phyloP scores from a whole-genome alignment of 23 tunicate species.

The Phallusia fumigata region DNA sequence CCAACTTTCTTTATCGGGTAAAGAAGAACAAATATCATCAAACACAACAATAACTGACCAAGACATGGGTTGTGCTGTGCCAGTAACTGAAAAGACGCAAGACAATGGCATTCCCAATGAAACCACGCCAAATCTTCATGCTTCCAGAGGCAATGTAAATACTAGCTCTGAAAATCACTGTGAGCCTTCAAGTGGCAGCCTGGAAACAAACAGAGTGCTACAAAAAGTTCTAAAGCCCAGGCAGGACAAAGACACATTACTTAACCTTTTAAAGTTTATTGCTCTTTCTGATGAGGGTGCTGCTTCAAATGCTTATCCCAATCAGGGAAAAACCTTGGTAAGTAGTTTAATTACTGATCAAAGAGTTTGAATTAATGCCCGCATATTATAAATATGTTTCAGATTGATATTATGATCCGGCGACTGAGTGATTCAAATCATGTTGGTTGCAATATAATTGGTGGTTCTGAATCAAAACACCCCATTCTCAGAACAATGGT shows the following conservation, averaged over 20 bases:
- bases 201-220: neutral
- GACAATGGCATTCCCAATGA: too few relatives aligned
- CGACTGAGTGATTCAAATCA: conserved; percentile 27
- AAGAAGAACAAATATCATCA: too few relatives aligned
- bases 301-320: neutral
- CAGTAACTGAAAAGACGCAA: too few relatives aligned
- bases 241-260: conserved; percentile 27
- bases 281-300: conserved; percentile 18
- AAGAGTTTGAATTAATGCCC: neutral
- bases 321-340: neutral
- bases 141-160: too few relatives aligned
- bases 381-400: neutral
- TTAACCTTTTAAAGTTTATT: conserved; percentile 23
- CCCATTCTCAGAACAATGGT: conserved; percentile 62
- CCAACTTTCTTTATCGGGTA: too few relatives aligned
- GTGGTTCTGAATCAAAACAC: conserved; percentile 63
- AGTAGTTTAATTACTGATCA: neutral
- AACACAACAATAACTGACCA: too few relatives aligned
- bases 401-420: conserved; percentile 20
- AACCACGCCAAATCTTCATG: too few relatives aligned
- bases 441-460: conserved; percentile 74
- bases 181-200: neutral
- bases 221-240: conserved; percentile 13
- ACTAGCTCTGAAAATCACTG: neutral
- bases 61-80: too few relatives aligned